Evolutionary conservation across 2,113 vertebrate species (phyloP).

Genomic region (Herpetotheres cachinnans): DNA sequence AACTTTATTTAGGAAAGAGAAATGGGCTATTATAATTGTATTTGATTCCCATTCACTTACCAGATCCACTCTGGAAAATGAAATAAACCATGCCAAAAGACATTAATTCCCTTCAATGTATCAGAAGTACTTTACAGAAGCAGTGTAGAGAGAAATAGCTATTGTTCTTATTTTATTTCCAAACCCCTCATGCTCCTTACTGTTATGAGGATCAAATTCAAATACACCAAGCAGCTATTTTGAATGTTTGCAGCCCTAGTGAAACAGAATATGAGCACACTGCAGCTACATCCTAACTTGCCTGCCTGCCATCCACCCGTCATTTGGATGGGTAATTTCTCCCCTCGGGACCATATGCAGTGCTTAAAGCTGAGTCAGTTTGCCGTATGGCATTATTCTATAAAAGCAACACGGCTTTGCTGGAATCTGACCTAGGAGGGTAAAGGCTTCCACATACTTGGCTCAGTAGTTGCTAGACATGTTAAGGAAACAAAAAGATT

Average conservation of each 20-base stretch:
- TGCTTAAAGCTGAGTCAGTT: conserved; percentile 52
- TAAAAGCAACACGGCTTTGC: conserved; percentile 20
- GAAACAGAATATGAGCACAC: conserved; percentile 41
- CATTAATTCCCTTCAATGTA: conserved; percentile 50
- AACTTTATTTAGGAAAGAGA: conserved; percentile 59
- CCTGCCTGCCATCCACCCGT: conserved; percentile 37
- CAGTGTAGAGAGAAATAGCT: conserved; percentile 49
- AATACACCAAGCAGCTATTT: conserved; percentile 48
- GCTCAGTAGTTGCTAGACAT: conserved; percentile 51
- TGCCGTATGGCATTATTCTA: conserved; percentile 29
- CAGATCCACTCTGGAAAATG: conserved; percentile 54
- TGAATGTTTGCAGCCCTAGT: conserved; percentile 37
- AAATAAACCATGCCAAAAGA: conserved; percentile 61
- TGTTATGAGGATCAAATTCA: conserved; percentile 47
- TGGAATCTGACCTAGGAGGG: conserved; percentile 50
- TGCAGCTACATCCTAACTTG: conserved; percentile 29
- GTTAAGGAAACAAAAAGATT: conserved; percentile 34
- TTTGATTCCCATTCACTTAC: conserved; percentile 48
- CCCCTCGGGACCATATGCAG: conserved; percentile 28
- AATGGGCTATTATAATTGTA: conserved; percentile 51
- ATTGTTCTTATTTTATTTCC: conserved; percentile 55
- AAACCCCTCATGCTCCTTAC: conserved; percentile 31
- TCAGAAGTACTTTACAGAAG: conserved; percentile 43
- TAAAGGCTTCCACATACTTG: conserved; percentile 19
- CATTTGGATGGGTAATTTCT: conserved; percentile 48